phyloP scores from a whole-genome alignment of 2,888 invertebrate species.

The Drosophila robusta region DNA sequence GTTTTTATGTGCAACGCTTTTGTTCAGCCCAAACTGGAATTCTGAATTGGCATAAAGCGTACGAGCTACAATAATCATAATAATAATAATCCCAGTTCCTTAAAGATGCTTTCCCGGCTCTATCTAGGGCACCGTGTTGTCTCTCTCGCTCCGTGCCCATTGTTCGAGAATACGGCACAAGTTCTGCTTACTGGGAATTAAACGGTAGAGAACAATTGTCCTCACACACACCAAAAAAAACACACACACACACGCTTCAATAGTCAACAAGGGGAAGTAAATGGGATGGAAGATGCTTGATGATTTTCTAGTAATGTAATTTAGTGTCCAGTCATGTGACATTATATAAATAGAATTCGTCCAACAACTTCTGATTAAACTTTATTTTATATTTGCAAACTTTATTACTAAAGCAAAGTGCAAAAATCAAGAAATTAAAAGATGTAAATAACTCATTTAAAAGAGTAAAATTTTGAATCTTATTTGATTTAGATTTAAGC shows the following conservation, averaged over 20 bases:
- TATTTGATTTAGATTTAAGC: background rate
- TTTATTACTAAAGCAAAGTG: background rate
- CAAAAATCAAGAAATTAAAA: too few relatives aligned
- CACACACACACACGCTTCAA: constrained; percentile 8
- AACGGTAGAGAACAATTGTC: constrained; percentile 27
- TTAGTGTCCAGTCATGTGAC: constrained; percentile 18
- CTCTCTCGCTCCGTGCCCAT: constrained; percentile 15
- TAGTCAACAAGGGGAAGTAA: constrained; percentile 9
- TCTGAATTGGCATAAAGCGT: constrained; percentile 61
- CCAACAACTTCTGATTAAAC: constrained; percentile 14
- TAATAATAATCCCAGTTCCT: constrained; percentile 46
- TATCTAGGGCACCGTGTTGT: constrained; percentile 56
- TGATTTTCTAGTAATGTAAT: constrained; percentile 20
- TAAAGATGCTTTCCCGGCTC: constrained; percentile 40
- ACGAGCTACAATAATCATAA: constrained; percentile 37
- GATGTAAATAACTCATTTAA: too few relatives aligned
- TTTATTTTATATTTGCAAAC: background rate
- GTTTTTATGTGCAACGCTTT: constrained; percentile 67
- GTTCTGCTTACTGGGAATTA: constrained; percentile 24
- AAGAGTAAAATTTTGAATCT: too few relatives aligned
- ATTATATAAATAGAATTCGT: constrained; percentile 4
- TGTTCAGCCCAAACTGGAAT: constrained; percentile 71
- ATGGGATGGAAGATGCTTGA: constrained; percentile 8
- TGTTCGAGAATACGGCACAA: constrained; percentile 36
- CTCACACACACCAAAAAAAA: background rate